A percentile compares a stretch with the other conserved stretches of the same genome.
These are phyloP conservation scores for Cynopterus brachyotis DNA, from an alignment of 2,113 vertebrate species.

Conservation along the genomic window DNA sequence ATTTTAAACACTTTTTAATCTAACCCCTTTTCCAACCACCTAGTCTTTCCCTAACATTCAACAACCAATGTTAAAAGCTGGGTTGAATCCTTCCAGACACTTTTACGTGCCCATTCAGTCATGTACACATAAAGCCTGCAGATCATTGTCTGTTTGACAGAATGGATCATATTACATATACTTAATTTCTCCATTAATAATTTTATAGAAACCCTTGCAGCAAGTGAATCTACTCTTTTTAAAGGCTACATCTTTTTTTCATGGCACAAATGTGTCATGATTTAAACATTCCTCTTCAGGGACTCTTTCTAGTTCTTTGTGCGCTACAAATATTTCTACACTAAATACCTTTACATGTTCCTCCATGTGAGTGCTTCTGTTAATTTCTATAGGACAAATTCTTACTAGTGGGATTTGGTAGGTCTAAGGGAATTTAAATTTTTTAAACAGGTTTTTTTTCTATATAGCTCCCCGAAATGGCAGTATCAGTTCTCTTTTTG, in stretches of 20 bases:
- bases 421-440: not conserved
- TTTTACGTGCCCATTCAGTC: not conserved
- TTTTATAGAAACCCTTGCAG: not conserved
- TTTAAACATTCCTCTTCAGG: not conserved
- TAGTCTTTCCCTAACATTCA: not conserved
- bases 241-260: not conserved
- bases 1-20: not conserved
- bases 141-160: not conserved
- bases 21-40: not conserved
- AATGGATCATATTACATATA: not conserved
- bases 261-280: not conserved
- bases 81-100: too few relatives aligned
- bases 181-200: not conserved
- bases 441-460: not conserved
- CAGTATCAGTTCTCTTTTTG: not conserved
- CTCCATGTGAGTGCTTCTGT: not conserved
- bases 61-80: not conserved
- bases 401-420: not conserved
- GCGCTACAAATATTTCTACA: not conserved
- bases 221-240: not conserved
- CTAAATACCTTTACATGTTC: not conserved
- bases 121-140: not conserved
- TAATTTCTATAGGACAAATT: not conserved
- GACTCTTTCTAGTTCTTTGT: not conserved
- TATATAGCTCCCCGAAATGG: constrained; percentile 38